Evolutionary conservation across 2,888 invertebrate species (phyloP).

Genomic region (Hybos culiciformis): DNA sequence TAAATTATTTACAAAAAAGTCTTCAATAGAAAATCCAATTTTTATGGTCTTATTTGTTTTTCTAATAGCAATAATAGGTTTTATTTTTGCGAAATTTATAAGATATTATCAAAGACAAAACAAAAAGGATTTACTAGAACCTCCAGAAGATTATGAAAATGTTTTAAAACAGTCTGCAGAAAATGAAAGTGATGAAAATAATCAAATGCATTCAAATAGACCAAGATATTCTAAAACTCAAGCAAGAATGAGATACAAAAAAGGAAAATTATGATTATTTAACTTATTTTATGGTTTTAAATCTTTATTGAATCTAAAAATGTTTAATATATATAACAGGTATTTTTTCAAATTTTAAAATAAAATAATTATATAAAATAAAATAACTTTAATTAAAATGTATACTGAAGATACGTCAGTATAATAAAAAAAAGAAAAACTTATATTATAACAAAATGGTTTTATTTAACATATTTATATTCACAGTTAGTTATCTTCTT

Average conservation of each 20-base stretch:
- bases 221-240: slow-evolving; percentile 58
- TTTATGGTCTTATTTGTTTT: slow-evolving; percentile 58
- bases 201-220: slow-evolving; percentile 31
- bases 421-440: no score
- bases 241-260: slow-evolving; percentile 59
- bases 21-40: slow-evolving; percentile 52
- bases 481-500: no score
- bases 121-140: slow-evolving; percentile 39
- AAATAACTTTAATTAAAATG: no score
- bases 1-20: slow-evolving; percentile 48
- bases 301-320: no score
- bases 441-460: no score
- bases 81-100: slow-evolving; percentile 47
- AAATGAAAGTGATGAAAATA: slow-evolving; percentile 9
- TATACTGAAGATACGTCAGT: no score
- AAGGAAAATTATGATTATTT: slow-evolving; percentile 51
- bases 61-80: slow-evolving; percentile 51
- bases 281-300: no score
- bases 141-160: slow-evolving; percentile 38
- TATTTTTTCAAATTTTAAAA: no score
- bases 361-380: no score
- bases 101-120: slow-evolving; percentile 41
- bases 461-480: no score
- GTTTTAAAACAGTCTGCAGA: slow-evolving; percentile 15
- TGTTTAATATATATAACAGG: no score